Base-by-base conservation (phyloP, 2,113 vertebrate species). In the Morone saxatilis region DNA sequence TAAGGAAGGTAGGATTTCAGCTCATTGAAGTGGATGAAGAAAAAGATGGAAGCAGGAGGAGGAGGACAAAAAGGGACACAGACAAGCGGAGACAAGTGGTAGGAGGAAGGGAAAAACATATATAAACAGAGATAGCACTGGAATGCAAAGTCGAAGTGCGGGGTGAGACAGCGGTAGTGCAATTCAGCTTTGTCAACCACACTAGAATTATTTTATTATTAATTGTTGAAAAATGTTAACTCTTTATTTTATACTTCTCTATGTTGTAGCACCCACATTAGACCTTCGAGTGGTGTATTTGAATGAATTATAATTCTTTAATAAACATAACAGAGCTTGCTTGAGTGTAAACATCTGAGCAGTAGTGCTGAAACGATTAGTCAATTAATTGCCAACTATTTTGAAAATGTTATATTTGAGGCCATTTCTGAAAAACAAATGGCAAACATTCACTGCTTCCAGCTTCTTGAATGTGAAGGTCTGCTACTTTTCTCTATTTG, bases 101-200 rank as follows among this genome's bases (percentile, higher is more conserved):
- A 76, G 78, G 76, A 81, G 71, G 60, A 40, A 50, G 83, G 72
- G 20, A 59, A 40, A 36, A 19, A 93, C 85, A 88, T 74, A 90
- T 78, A 94, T 81, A 74, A 84, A 92, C 70, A 85, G 76, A 85
- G 76, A 85, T 16, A 88, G 91, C 68, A 74, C 81, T 90, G 88
- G 76, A 81, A 91, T 91, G 92, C 84, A 84, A 72, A 81, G 88
- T 91, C 79, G n/a, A 78, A 80, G 90, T 89, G 90, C 53, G 25
- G 67, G 84, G 84, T 87, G 90, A 90, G 84, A 93, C 84, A 86
- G 86, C 48, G 43, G 84, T 11, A 69, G 65, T 65, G 73, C 81
- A 84, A 85, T 88, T 88, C 86, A 92, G 91, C 88, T 92, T 91
- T 81, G 83, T 78, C 60, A 11, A 74, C 66, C 66, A 78, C 45